Evolutionary conservation across 2,113 vertebrate genomes (phyloP).

Genomic region (Lutjanus erythropterus): DNA sequence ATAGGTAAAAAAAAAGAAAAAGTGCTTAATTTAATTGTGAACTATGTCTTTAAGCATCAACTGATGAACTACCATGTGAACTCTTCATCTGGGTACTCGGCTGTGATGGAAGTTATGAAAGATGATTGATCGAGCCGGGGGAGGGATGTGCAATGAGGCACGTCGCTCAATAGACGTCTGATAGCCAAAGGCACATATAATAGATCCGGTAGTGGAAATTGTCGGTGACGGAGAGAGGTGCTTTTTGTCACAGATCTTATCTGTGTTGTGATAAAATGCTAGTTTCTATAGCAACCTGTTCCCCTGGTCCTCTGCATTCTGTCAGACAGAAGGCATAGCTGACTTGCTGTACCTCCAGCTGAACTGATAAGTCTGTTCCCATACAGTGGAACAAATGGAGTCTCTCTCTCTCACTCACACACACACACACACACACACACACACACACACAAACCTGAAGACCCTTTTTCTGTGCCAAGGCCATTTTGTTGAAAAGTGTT

Average conservation of each 20-base stretch:
- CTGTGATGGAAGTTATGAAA: slow-evolving; percentile 43
- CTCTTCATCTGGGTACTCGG: neutral
- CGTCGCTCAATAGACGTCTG: slow-evolving; percentile 41
- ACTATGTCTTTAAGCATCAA: neutral
- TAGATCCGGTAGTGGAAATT: slow-evolving; percentile 53
- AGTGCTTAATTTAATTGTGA: neutral
- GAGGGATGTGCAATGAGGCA: slow-evolving; percentile 17
- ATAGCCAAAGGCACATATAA: slow-evolving; percentile 28
- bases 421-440: slow-evolving; percentile 16
- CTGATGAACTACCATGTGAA: slow-evolving; percentile 22
- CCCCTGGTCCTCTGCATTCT: slow-evolving; percentile 55
- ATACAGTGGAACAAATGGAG: slow-evolving; percentile 60
- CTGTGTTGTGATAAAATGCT: slow-evolving; percentile 67
- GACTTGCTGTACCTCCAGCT: slow-evolving; percentile 74
- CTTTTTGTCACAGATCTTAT: slow-evolving; percentile 64
- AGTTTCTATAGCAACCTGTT: slow-evolving; percentile 79
- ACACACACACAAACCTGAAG: neutral
- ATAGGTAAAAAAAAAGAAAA: no score
- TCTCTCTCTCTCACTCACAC: neutral
- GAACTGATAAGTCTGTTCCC: slow-evolving; percentile 83
- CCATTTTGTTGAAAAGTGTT: slow-evolving; percentile 17
- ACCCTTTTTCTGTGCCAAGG: slow-evolving; percentile 1
- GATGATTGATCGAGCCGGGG: slow-evolving; percentile 18
- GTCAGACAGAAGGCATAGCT: slow-evolving; percentile 75
- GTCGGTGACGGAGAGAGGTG: slow-evolving; percentile 22